A percentile compares a stretch with the other conserved stretches of the same genome.
These are phyloP conservation scores for Hyla sarda DNA, from an alignment of 2,113 vertebrate genomes.

Conservation along the genomic window DNA sequence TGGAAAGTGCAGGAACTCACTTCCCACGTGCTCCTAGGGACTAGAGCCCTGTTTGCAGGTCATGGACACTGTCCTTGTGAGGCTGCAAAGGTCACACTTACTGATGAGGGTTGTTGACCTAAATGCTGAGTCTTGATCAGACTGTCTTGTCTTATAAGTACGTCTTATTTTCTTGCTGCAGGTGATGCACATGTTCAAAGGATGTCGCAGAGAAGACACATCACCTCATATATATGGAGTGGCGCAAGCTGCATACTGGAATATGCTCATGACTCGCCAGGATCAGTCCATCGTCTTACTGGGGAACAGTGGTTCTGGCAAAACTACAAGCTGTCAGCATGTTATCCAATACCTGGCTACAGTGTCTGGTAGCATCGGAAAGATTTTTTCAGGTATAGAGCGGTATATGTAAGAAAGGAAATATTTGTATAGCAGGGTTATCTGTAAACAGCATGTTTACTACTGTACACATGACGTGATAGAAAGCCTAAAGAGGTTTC, in stretches of 20 bases:
- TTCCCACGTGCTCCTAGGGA: too few relatives aligned
- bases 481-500: too few relatives aligned
- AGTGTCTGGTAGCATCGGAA: slow-evolving; percentile 87
- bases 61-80: too few relatives aligned
- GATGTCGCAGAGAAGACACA: slow-evolving; percentile 88
- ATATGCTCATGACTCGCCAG: slow-evolving; percentile 91
- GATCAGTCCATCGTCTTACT: slow-evolving; percentile 92
- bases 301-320: slow-evolving; percentile 90
- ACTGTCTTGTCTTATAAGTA: too few relatives aligned
- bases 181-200: slow-evolving; percentile 99
- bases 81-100: too few relatives aligned
- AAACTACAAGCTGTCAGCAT: slow-evolving; percentile 95
- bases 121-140: neutral
- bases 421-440: too few relatives aligned
- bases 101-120: neutral
- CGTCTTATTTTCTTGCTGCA: slow-evolving; percentile 64
- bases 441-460: too few relatives aligned
- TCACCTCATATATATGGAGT: slow-evolving; percentile 93
- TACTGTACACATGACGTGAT: too few relatives aligned
- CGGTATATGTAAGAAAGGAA: neutral
- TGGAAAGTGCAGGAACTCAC: too few relatives aligned
- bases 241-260: slow-evolving; percentile 90
- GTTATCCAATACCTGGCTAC: slow-evolving; percentile 92
- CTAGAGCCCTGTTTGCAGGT: too few relatives aligned
- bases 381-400: slow-evolving; percentile 88